Percentiles rank a stretch among this genome's conserved stretches.
These are phyloP conservation scores for Acromyrmex echinatior DNA, from an alignment of 1,140 invertebrate genomes.

Conservation along the genomic window DNA sequence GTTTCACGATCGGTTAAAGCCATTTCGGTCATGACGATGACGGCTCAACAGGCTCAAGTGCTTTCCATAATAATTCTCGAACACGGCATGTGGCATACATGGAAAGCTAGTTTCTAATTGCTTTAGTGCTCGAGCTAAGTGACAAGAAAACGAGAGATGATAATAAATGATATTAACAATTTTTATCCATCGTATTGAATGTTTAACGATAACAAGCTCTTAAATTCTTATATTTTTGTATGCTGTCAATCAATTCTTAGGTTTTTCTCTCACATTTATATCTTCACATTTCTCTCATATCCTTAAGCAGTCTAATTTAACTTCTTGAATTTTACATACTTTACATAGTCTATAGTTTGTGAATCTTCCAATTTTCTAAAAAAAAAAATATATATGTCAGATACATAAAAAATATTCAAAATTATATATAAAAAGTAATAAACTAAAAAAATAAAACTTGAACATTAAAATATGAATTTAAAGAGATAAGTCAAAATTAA, in stretches of 20 bases:
- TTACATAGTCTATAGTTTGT: too few species aligned
- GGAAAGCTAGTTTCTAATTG: slow-evolving; percentile 61
- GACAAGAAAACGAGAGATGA: slow-evolving; percentile 28
- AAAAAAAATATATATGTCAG: background rate
- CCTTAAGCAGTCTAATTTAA: background rate
- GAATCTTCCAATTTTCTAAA: background rate
- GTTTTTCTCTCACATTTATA: background rate
- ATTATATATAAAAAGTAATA: background rate
- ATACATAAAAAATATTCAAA: background rate
- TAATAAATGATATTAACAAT: background rate
- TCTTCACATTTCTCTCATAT: background rate
- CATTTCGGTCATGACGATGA: slow-evolving; percentile 74
- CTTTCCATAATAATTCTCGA: slow-evolving; percentile 69
- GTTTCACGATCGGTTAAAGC: slow-evolving; percentile 72
- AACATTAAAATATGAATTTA: background rate
- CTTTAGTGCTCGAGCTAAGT: slow-evolving; percentile 1
- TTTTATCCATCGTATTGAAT: background rate
- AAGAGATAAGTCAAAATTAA: background rate
- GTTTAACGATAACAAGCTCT: background rate
- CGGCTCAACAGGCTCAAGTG: slow-evolving; percentile 69
- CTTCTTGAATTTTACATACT: background rate
- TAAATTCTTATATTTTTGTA: background rate
- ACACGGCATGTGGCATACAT: slow-evolving; percentile 44
- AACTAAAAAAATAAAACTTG: too few species aligned
- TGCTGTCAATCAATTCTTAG: background rate